Percentiles rank a stretch among this genome's conserved stretches.
Conservation (phyloP, 2,888 invertebrate genomes). For the Physocephala rufipes region DNA sequence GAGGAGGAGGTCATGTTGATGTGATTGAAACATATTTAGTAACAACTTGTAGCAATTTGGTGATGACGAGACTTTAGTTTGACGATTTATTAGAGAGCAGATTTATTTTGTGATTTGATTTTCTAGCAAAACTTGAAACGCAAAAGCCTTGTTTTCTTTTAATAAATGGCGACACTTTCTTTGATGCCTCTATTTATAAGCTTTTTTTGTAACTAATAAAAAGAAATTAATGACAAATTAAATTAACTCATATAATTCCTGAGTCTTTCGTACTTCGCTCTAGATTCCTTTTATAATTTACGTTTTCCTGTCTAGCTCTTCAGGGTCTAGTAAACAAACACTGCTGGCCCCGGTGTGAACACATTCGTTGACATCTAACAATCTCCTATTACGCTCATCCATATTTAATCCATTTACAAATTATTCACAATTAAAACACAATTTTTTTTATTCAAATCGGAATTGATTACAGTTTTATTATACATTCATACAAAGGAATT, state of each 20-base stretch:
- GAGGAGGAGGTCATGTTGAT: not conserved
- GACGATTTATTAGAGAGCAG: not conserved
- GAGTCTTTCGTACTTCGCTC: too few relatives aligned
- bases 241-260: too few relatives aligned
- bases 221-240: too few relatives aligned
- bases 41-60: not conserved
- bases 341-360: too few relatives aligned
- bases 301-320: not conserved
- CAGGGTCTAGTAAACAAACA: too few relatives aligned
- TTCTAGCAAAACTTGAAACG: constrained; percentile 9
- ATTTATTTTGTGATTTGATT: not conserved
- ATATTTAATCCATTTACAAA: too few relatives aligned
- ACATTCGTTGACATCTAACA: too few relatives aligned
- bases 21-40: not conserved
- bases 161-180: not conserved
- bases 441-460: constrained; percentile 2
- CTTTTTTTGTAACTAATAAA: too few relatives aligned
- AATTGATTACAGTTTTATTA: not conserved
- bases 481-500: not conserved
- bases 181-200: not conserved
- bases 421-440: too few relatives aligned
- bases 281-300: too few relatives aligned
- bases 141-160: constrained; percentile 10
- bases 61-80: not conserved
- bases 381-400: too few relatives aligned